Base-by-base conservation (phyloP, 2,113 vertebrate species). In the Paradoxurus hermaphroditus region DNA sequence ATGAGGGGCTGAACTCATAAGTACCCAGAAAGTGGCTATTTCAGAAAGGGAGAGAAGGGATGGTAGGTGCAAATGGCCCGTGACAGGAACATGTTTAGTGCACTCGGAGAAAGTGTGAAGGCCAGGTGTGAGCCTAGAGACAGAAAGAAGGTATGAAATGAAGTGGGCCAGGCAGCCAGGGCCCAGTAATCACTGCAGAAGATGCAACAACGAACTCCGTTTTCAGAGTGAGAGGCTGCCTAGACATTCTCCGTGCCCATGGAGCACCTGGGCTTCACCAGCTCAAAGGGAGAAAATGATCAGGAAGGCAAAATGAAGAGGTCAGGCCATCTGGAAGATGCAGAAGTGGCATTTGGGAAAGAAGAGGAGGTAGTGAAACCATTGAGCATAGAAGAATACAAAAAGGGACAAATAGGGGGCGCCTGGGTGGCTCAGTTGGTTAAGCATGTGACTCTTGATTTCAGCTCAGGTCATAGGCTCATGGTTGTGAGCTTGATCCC, bases 11-110 rank as follows among this genome's bases (percentile, higher is more conserved):
- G 34, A 68, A 59, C 3, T 3, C 23, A 5, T 29, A 6, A 12
- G 36, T 3, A 36, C 13, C 0, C 1, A 3, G 21, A 53, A n/a
- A 94, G 21, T 75, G n/a, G 7, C 25, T 44, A 0, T 68, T 78
- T 72, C 46, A 62, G 53, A 72, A 25, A 53, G 8, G 41, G 39
- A 12, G 39, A 0, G 56, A 1, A 29, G 3, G 62, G 29, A 34
- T 18, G 39, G 4, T 34, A 34, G 62, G 16, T 11, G 27, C 21
- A 29, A 29, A 41, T 10, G n/a, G 25, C 31, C 1, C 31, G 72
- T 53, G 53, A 44, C 18, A 78, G 53, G 31, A 31, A 3, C 15
- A 11, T 34, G 44, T 49, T 67, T 81, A 29, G 3, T 65, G 4
- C 1, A 3, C 23, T 41, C 15, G 16, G 34, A 77, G 10, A n/a